These are phyloP conservation scores for Diorhabda sublineata DNA, from an alignment of 1,140 invertebrate genomes.

Conservation along the genomic window DNA sequence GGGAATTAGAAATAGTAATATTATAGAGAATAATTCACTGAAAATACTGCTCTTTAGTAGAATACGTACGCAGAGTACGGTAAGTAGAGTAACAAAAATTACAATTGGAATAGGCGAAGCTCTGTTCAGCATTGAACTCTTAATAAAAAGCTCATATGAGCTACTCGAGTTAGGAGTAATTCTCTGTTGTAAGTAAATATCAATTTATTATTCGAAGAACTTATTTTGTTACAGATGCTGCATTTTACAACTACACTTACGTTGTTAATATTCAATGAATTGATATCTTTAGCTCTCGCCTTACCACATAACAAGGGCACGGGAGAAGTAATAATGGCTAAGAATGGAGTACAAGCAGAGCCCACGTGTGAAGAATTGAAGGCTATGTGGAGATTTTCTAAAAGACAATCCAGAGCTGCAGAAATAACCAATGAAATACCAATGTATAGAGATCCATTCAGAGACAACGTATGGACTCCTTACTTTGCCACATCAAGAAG, in stretches of 20 bases:
- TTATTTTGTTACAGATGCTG: slow-evolving; percentile 11
- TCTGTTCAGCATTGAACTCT: no score
- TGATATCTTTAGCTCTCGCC: slow-evolving; percentile 28
- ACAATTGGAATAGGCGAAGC: no score
- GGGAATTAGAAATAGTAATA: no score
- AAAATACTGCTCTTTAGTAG: no score
- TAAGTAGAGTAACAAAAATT: no score
- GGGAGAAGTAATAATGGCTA: slow-evolving; percentile 38
- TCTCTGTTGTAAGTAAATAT: no score
- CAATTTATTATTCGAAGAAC: no score
- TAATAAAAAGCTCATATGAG: no score
- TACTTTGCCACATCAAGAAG: slow-evolving; percentile 55
- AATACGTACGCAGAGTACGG: no score
- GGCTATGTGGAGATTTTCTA: slow-evolving; percentile 88
- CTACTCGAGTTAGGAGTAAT: no score
- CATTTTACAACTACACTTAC: slow-evolving; percentile 7
- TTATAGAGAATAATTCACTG: no score
- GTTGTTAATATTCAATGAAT: slow-evolving; percentile 16
- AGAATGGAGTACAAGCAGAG: slow-evolving; percentile 51
- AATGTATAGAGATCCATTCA: slow-evolving; percentile 72
- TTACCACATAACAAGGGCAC: slow-evolving; percentile 35
- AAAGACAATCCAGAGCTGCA: slow-evolving; percentile 78
- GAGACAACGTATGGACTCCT: slow-evolving; percentile 74
- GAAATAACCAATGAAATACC: slow-evolving; percentile 82
- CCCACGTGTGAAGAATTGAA: slow-evolving; percentile 82